Base-by-base conservation (phyloP, 2,113 vertebrate genomes). In the Ammodytes dubius region DNA sequence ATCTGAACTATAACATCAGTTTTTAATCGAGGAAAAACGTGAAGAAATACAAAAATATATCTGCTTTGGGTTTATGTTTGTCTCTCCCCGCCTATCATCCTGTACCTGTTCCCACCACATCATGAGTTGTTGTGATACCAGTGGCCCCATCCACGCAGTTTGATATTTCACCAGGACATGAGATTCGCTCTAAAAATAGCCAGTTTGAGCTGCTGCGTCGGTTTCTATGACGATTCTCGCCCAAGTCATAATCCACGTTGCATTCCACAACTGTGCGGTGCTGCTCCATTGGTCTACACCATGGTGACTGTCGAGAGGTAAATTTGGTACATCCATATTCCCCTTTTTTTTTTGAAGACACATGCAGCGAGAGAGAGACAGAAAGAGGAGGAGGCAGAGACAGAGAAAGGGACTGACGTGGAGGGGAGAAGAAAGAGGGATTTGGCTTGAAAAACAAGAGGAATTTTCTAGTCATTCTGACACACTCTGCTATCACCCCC, bases 221-320 rank as follows among this genome's bases (percentile, higher is more conserved):
- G 79, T 91, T 92, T 89, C 86, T 91, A 82, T 90, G 89, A 90
- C 80, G 82, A 87, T 89, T 84, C 79, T 79, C 42, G 19, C 77
- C 27, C 84, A 83, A 82, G 89, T 91, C 91, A 90, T 88, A 84
- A 91, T 87, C 89, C 88, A 90, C 82, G 66, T 72, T 89, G 81
- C 85, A 74, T 88, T 90, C 90, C 86, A 87, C 81, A 61, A 82
- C 90, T 43, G 80, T 69, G 81, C 47, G 2, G 67, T 15, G 70
- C 56, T 0, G 50, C n/a, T 53, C 5, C 40, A 89, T 88, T 90
- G 92, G 88, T 81, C 84, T 43, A 17, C 49, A 13, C 83, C 71
- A 7, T 45, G 66, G 82, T 59, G 78, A 79, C 82, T 77, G 84
- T 84, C 6, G 52, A 79, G 86, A 81, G 70, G 73, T 72, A 75